Evolutionary conservation across 2,113 vertebrate genomes (phyloP).

Genomic region (Pedionomus torquatus): DNA sequence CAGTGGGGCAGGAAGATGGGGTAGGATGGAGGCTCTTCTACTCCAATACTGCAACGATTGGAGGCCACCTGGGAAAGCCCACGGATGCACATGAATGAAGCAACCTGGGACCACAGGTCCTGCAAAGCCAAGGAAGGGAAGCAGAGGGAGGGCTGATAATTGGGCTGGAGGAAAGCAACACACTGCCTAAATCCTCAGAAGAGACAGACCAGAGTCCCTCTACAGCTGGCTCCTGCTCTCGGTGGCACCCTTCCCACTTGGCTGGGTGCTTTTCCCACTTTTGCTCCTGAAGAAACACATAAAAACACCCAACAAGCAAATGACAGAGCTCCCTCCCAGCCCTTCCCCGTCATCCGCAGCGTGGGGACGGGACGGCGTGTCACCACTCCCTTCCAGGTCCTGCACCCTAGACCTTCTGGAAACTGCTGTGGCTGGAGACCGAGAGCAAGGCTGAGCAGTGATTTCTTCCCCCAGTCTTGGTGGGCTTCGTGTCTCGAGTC

Average conservation of each 20-base stretch:
- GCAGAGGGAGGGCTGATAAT: neutral
- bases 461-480: neutral
- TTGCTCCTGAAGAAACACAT: constrained; percentile 17
- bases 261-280: neutral
- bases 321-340: neutral
- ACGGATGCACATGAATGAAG: neutral
- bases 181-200: neutral
- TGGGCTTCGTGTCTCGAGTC: accelerated
- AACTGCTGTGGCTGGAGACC: accelerated
- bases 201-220: neutral
- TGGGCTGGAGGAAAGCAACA: neutral
- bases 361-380: accelerated
- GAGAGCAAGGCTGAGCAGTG: neutral
- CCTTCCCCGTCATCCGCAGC: neutral
- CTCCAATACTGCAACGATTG: neutral
- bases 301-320: neutral
- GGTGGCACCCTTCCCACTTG: neutral
- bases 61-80: neutral
- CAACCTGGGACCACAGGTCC: neutral
- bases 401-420: neutral
- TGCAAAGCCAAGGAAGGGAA: neutral
- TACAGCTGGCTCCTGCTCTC: neutral
- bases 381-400: neutral
- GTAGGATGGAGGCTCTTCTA: accelerated
- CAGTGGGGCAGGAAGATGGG: neutral